phyloP scores from a whole-genome alignment of 2,797 vertebrate species.

The Cyprinodon diabolis region DNA sequence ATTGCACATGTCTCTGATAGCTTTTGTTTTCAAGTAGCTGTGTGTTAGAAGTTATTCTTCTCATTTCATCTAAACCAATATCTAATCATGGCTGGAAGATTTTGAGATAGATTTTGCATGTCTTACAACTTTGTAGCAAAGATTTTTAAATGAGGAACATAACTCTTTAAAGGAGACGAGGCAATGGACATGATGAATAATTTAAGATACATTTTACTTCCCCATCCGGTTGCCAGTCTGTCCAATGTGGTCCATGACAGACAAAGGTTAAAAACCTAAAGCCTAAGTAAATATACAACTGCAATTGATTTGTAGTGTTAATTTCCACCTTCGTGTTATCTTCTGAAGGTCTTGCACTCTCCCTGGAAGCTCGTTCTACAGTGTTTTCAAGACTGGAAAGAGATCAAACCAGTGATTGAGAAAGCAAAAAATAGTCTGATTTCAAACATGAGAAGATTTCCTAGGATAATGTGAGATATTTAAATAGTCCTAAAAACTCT shows the following conservation, averaged over 20 bases:
- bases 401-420: neutral
- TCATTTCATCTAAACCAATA: conserved; percentile 19
- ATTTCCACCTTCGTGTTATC: neutral
- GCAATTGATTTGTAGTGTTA: neutral
- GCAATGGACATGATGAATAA: neutral
- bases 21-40: neutral
- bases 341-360: neutral
- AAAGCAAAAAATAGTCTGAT: neutral
- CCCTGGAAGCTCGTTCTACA: neutral
- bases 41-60: conserved; percentile 7
- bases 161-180: neutral
- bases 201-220: neutral
- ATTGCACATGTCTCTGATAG: neutral
- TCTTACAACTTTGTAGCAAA: conserved; percentile 10
- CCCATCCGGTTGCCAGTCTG: neutral
- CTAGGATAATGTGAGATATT: neutral
- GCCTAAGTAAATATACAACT: neutral
- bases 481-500: neutral
- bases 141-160: neutral
- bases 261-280: neutral
- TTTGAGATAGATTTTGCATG: conserved; percentile 11
- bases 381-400: neutral
- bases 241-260: neutral
- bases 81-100: conserved; percentile 36
- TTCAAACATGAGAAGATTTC: neutral